Percentiles rank a stretch among this genome's conserved stretches.
These are phyloP conservation scores for Streblospio benedicti DNA, from an alignment of 1,140 invertebrate genomes.

Conservation along the genomic window DNA sequence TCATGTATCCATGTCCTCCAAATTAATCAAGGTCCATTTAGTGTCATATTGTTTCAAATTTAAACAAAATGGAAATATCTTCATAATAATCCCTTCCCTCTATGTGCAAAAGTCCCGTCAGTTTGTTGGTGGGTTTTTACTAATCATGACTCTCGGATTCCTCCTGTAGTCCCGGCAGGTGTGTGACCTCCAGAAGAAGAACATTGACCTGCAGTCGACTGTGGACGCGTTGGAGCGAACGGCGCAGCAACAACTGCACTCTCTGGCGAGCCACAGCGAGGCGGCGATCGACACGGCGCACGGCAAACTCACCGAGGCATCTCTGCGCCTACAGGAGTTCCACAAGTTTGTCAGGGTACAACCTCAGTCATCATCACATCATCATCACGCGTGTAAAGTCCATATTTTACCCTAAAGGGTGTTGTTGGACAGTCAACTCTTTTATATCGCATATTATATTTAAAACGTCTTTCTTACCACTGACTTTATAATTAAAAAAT, in stretches of 20 bases:
- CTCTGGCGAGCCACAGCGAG: constrained; percentile 38
- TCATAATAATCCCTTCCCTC: neutral
- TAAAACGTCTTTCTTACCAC: too few species aligned
- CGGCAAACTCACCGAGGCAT: constrained; percentile 29
- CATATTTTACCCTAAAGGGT: too few species aligned
- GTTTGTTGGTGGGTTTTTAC: neutral
- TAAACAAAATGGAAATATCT: neutral
- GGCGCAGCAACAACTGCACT: constrained; percentile 37
- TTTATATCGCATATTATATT: too few species aligned
- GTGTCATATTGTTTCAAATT: neutral
- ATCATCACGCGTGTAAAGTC: too few species aligned
- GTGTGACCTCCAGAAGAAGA: constrained; percentile 10
- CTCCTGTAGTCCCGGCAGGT: neutral
- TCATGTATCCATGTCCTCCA: neutral
- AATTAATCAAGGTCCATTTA: neutral
- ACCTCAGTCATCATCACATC: too few species aligned
- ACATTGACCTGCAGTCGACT: constrained; percentile 30
- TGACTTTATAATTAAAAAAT: too few species aligned
- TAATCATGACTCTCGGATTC: neutral
- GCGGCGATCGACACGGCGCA: constrained; percentile 37
- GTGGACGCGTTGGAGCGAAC: constrained; percentile 34
- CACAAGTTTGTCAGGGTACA: constrained; percentile 37
- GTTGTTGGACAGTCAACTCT: too few species aligned
- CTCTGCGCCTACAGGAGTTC: constrained; percentile 27
- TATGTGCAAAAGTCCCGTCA: neutral